phyloP scores from a whole-genome alignment of 1,140 invertebrate species.

The Lordiphosa clarofinis region DNA sequence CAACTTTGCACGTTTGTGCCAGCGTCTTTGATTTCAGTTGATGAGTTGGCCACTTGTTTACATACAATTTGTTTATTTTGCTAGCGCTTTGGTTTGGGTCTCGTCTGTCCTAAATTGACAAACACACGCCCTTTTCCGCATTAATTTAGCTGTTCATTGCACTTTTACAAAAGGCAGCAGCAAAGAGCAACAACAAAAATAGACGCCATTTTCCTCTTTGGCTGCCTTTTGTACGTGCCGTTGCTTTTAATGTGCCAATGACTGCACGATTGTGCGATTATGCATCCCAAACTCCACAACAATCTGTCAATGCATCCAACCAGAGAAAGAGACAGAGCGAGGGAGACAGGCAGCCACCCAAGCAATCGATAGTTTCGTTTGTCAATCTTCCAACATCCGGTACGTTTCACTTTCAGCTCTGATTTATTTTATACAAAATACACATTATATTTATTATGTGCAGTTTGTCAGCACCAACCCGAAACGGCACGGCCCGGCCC shows the following conservation, averaged over 20 bases:
- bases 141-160: slow-evolving; percentile 73
- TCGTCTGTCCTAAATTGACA: slow-evolving; percentile 49
- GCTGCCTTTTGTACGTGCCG: slow-evolving; percentile 19
- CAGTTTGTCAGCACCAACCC: slow-evolving; percentile 62
- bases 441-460: slow-evolving; percentile 71
- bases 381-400: slow-evolving; percentile 72
- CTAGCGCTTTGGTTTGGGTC: background rate
- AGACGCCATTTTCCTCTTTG: slow-evolving; percentile 31
- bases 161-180: slow-evolving; percentile 60
- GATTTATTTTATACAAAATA: slow-evolving; percentile 70
- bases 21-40: slow-evolving; percentile 52
- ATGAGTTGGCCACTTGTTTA: slow-evolving; percentile 25
- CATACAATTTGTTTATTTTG: slow-evolving; percentile 36
- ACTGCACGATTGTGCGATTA: slow-evolving; percentile 75
- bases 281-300: slow-evolving; percentile 47
- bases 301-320: slow-evolving; percentile 75
- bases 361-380: slow-evolving; percentile 58
- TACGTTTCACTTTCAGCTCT: slow-evolving; percentile 71
- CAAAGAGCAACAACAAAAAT: slow-evolving; percentile 47
- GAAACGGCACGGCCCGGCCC: slow-evolving; percentile 13
- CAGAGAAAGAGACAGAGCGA: slow-evolving; percentile 35
- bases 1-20: slow-evolving; percentile 55
- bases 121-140: slow-evolving; percentile 69
- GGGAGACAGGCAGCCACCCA: slow-evolving; percentile 38
- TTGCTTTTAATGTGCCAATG: slow-evolving; percentile 70